phyloP scores from a whole-genome alignment of 2,888 invertebrate species.

The Eugnorisma glareosa region DNA sequence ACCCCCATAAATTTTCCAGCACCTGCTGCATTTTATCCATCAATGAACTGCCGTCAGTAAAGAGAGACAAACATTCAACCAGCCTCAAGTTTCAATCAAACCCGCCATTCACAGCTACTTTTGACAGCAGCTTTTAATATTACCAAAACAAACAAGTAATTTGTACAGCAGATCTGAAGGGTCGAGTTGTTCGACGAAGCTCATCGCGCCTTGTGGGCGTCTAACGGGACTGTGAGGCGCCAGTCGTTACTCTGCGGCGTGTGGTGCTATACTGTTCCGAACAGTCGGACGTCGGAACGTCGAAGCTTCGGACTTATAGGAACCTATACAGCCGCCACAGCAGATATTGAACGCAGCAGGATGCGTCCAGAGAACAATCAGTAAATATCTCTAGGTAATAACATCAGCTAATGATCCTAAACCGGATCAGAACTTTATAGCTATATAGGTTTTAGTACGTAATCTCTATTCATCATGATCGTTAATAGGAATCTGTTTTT shows the following conservation, averaged over 20 bases:
- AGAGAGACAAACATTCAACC: background rate
- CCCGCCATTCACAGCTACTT: slow-evolving; percentile 33
- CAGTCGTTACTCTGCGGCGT: slow-evolving; percentile 68
- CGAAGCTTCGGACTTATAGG: slow-evolving; percentile 59
- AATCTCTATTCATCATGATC: slow-evolving; percentile 44
- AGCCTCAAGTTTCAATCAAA: slow-evolving; percentile 36
- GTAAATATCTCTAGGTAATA: slow-evolving; percentile 57
- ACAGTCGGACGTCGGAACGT: slow-evolving; percentile 58
- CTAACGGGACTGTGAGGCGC: slow-evolving; percentile 79
- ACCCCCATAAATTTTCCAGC: background rate
- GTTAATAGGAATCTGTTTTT: slow-evolving; percentile 21
- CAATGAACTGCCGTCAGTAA: background rate
- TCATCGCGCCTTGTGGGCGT: slow-evolving; percentile 79
- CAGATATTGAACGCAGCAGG: slow-evolving; percentile 66
- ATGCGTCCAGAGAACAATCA: slow-evolving; percentile 54
- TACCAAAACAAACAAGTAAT: slow-evolving; percentile 68
- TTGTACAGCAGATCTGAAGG: slow-evolving; percentile 74
- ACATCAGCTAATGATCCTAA: slow-evolving; percentile 55
- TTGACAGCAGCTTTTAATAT: slow-evolving; percentile 63
- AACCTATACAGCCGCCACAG: slow-evolving; percentile 42
- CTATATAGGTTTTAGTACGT: slow-evolving; percentile 37
- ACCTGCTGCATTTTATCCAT: background rate
- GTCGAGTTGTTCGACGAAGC: slow-evolving; percentile 70
- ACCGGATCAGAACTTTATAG: slow-evolving; percentile 36
- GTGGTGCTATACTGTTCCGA: slow-evolving; percentile 70